Percentiles rank a stretch among this genome's conserved stretches.
These are phyloP conservation scores for Nasonia oneida DNA, from an alignment of 2,888 invertebrate species.

Conservation along the genomic window DNA sequence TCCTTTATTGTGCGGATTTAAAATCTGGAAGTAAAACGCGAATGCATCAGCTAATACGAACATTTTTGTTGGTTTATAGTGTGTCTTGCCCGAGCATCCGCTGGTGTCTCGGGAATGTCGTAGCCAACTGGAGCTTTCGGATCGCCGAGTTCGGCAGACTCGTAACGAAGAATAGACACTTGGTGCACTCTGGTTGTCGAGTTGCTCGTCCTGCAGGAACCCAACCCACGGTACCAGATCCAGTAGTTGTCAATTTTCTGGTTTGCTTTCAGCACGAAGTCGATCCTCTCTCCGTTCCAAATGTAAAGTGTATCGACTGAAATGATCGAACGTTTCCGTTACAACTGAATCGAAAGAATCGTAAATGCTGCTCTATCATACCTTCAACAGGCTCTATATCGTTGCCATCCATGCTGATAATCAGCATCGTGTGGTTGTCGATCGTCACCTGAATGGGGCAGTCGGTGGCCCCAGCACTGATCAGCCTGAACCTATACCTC, in stretches of 20 bases:
- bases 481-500: conserved; percentile 89
- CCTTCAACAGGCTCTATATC: conserved; percentile 88
- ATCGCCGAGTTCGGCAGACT: conserved; percentile 82
- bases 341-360: no score
- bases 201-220: neutral
- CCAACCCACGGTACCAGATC: conserved; percentile 87
- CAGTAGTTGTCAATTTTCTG: conserved; percentile 87
- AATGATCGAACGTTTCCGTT: no score
- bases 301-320: no score
- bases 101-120: neutral
- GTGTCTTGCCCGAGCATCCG: neutral
- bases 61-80: neutral
- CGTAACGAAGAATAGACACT: conserved; percentile 86
- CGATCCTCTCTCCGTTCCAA: conserved; percentile 83
- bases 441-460: conserved; percentile 92
- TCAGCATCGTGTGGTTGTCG: conserved; percentile 89
- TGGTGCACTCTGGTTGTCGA: conserved; percentile 83
- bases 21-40: conserved; percentile 81
- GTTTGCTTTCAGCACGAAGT: conserved; percentile 89
- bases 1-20: conserved; percentile 90
- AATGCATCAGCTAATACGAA: conserved; percentile 47
- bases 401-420: conserved; percentile 90
- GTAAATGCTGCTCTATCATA: conserved; percentile 70
- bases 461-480: conserved; percentile 92
- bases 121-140: conserved; percentile 79